Evolutionary conservation across 1,140 invertebrate genomes (phyloP), one percentile per base, ranked within the genome.

Genomic region (Andricus grossulariae): DNA sequence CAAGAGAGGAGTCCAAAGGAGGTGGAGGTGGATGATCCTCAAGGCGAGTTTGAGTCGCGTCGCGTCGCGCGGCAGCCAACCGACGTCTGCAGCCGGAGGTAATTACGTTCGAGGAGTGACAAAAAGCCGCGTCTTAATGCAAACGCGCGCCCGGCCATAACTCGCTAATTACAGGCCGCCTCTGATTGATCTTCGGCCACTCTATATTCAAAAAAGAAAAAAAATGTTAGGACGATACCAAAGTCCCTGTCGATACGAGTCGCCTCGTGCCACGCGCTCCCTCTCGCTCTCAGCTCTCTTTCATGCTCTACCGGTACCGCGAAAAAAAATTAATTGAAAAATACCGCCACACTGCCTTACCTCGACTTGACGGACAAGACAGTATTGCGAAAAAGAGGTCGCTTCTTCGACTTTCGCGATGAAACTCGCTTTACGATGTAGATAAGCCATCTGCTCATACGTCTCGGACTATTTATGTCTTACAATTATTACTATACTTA

Each of bases 141-240:
- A 91, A 90, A 90, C 85, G 86, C 86, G 80, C 83, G 83, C 77
- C 49, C 75, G 81, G 84, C 87, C 84, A 85, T 90, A 90, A 91
- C 88, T 90, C 88, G 89, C 90, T 91, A 91, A 91, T 91, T 91
- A 91, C 87, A 91, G 87, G 85, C 89, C 89, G 89, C 88, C 83
- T 84, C 86, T 88, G 90, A 91, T 91, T 91, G 90, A 91, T 91
- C 90, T 89, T 89, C 80, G 84, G 82, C 80, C 85, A 84, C 73
- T 85, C 79, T 79, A 81, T 82, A 77, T 74, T 82, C 57, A 45
- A 54, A 39, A 50, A 32, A 15, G 18, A 66, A 66, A 51, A 32
- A 12, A 52, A 39, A 57, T 15, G 25, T 50, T 16, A 21, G 57
- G 51, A 74, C 80, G 82, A 80, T 83, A 85, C 82, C 82, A 86